Conservation (phyloP, 2,113 vertebrate genomes). For the Elephantulus edwardii region DNA sequence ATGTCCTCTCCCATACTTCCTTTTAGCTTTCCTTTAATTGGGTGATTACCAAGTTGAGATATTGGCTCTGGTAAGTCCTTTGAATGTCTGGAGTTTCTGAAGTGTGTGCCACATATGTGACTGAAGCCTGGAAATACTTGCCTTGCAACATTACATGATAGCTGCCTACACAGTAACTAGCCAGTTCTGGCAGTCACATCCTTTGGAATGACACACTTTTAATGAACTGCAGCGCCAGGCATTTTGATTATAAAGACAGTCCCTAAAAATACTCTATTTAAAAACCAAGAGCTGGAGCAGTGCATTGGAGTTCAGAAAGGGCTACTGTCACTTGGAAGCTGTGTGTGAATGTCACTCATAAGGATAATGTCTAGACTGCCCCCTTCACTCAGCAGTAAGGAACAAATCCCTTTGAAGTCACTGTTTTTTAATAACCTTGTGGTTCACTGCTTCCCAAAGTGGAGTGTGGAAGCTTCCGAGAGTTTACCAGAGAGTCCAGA, state of each 20-base stretch:
- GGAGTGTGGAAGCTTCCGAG: constrained; percentile 29
- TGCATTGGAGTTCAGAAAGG: not conserved
- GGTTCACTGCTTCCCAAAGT: constrained; percentile 45
- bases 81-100: constrained; percentile 63
- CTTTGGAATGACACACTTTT: constrained; percentile 58
- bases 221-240: constrained; percentile 45
- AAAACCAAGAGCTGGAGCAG: constrained; percentile 26
- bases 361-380: not conserved
- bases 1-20: constrained; percentile 51
- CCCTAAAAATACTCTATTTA: constrained; percentile 11
- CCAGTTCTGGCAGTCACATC: constrained; percentile 53
- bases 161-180: constrained; percentile 52
- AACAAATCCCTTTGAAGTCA: constrained; percentile 33
- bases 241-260: constrained; percentile 59
- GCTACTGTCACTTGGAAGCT: not conserved
- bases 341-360: not conserved
- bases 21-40: constrained; percentile 71
- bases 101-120: constrained; percentile 50
- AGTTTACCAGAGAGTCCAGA: not conserved
- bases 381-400: not conserved
- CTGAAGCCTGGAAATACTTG: constrained; percentile 27
- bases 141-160: constrained; percentile 43
- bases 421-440: constrained; percentile 30
- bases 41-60: constrained; percentile 52
- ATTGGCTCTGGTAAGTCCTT: constrained; percentile 55